Evolutionary conservation across 1,140 invertebrate genomes (phyloP).

Genomic region (Diabrotica undecimpunctata): DNA sequence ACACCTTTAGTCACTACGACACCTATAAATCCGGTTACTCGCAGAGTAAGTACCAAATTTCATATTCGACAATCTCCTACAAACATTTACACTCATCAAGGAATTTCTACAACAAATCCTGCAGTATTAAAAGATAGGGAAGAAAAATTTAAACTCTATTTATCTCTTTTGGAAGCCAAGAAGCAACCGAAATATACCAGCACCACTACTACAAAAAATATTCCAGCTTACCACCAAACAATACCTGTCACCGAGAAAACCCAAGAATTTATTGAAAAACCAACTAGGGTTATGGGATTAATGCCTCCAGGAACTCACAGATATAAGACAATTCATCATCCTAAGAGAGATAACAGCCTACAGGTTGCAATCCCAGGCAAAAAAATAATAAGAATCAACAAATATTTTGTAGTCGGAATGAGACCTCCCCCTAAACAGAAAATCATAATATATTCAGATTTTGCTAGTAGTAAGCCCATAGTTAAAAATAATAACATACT

Average conservation of each 20-base stretch:
- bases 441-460: constrained; percentile 36
- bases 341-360: constrained; percentile 14
- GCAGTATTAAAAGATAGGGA: constrained; percentile 7
- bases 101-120: not conserved
- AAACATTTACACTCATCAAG: not conserved
- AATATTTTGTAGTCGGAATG: constrained; percentile 37
- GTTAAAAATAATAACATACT: constrained; percentile 5
- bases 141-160: constrained; percentile 10
- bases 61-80: not conserved
- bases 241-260: not conserved
- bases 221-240: not conserved
- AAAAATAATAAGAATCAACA: constrained; percentile 24
- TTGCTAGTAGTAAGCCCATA: constrained; percentile 11
- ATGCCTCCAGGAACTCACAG: constrained; percentile 29
- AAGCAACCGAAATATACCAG: not conserved
- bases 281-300: constrained; percentile 27
- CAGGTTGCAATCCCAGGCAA: constrained; percentile 6
- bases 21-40: not conserved
- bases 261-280: constrained; percentile 25
- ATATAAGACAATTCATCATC: constrained; percentile 32
- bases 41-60: not conserved
- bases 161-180: constrained; percentile 5
- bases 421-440: constrained; percentile 39
- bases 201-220: not conserved
- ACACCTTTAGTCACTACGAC: not conserved